Evolutionary conservation across 2,888 invertebrate species (phyloP).

Genomic region (Dasypogon diadema): DNA sequence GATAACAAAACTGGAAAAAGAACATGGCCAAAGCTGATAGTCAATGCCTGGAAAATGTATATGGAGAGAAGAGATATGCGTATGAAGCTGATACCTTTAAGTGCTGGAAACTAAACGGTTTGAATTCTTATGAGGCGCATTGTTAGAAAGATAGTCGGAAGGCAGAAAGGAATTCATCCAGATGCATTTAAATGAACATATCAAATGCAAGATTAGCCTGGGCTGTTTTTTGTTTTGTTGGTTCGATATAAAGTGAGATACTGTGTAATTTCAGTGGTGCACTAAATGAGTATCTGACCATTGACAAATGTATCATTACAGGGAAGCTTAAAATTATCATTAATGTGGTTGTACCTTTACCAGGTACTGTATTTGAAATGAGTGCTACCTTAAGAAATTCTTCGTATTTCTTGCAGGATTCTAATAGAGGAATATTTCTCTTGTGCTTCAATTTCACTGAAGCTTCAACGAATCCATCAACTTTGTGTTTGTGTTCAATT

Average conservation of each 20-base stretch:
- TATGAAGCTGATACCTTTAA: slow-evolving; percentile 26
- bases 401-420: too few species aligned
- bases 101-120: slow-evolving; percentile 23
- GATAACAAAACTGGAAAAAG: slow-evolving; percentile 1
- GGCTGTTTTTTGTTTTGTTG: not conserved
- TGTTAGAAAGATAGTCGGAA: not conserved
- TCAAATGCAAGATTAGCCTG: slow-evolving; percentile 52
- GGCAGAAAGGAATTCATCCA: not conserved
- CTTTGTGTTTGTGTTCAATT: too few species aligned
- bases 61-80: slow-evolving; percentile 29
- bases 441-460: too few species aligned
- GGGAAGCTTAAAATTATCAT: not conserved
- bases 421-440: too few species aligned
- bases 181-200: slow-evolving; percentile 53
- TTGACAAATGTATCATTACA: not conserved
- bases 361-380: too few species aligned
- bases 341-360: too few species aligned
- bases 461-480: too few species aligned
- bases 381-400: too few species aligned
- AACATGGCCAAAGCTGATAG: not conserved
- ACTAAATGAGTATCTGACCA: not conserved
- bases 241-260: not conserved
- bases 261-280: not conserved
- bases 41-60: not conserved
- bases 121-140: slow-evolving; percentile 33